Base-by-base conservation (phyloP, 2,888 invertebrate genomes). In the Cosmopolites sordidus region DNA sequence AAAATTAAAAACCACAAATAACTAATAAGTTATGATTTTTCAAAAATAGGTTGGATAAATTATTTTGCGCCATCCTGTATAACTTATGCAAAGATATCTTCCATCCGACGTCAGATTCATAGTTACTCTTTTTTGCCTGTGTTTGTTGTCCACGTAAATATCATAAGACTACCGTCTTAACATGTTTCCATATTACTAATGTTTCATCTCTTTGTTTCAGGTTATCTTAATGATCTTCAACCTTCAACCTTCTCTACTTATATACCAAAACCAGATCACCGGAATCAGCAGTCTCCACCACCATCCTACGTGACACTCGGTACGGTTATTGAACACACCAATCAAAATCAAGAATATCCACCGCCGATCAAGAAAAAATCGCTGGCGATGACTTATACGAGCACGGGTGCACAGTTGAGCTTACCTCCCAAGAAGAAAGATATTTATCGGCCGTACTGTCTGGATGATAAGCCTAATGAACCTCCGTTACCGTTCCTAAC, bases 401-500 rank as follows among this genome's bases (percentile, higher is more conserved):
- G 89, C 73, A 89, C 89, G 12, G 89, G 89, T 41, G 84, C 87
- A n/a, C 82, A 88, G 33, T 76, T 90, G 17, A 88, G 89, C 53
- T 75, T 92, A 67, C 92, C 92, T 59, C 92, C 92, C 2, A 92
- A 92, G 74, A 92, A 92, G 74, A 91, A 92, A 73, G 92, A 92
- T 73, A 90, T 92, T 65, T 92, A 92, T 73, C 80, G 92, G 58
- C 92, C 92, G 1, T 92, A 92, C 75, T 91, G 89, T 59, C 76
- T 88, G 60, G 87, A 84, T 58, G 84, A 86, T 65, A 83, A 83
- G 66, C 60, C 61, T 70, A 44, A 66, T 3, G 51, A 56, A 11
- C 42, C 49, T 2, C 51, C 47, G 9, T 29, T 50, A 17, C 33
- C 47, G 1, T 54, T 58, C 42, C 64, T 69, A 14, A 63, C 68